phyloP scores from a whole-genome alignment of 2,797 vertebrate species.

The Scarus forsteni region DNA sequence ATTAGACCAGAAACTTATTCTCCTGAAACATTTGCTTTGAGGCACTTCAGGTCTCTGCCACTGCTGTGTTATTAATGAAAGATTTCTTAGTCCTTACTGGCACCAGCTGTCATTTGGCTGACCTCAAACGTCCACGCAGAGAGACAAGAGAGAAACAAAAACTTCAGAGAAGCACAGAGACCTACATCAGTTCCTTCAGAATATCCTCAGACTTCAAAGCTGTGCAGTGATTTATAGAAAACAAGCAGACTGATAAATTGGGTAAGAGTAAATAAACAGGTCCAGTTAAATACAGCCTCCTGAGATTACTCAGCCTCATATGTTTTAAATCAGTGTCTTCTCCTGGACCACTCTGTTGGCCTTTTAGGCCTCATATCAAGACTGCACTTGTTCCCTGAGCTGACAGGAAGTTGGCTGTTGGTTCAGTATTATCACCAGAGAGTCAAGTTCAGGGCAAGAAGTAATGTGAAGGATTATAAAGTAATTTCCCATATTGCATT shows the following conservation, averaged over 20 bases:
- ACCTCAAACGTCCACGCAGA: neutral
- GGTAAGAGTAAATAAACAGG: neutral
- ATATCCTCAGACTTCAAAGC: neutral
- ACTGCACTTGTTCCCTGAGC: neutral
- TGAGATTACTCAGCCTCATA: neutral
- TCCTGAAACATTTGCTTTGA: neutral
- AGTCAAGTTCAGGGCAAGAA: conserved; percentile 20
- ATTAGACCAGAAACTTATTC: too few relatives aligned
- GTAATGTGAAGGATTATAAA: conserved; percentile 10
- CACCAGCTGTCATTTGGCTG: neutral
- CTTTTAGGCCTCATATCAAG: conserved; percentile 16
- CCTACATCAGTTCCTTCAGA: too few relatives aligned
- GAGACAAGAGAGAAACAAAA: neutral
- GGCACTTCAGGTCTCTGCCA: neutral
- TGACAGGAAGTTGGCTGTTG: conserved; percentile 28
- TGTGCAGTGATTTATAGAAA: neutral
- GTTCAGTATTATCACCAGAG: conserved; percentile 15
- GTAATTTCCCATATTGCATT: conserved; percentile 4
- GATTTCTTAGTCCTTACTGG: neutral
- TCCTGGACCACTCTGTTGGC: neutral
- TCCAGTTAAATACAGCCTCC: neutral
- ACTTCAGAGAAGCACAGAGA: neutral
- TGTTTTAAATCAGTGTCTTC: neutral
- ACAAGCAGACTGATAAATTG: conserved; percentile 4
- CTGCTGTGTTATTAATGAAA: neutral